Evolutionary conservation across 2,113 vertebrate species (phyloP).

Genomic region (Thalassoma bifasciatum): DNA sequence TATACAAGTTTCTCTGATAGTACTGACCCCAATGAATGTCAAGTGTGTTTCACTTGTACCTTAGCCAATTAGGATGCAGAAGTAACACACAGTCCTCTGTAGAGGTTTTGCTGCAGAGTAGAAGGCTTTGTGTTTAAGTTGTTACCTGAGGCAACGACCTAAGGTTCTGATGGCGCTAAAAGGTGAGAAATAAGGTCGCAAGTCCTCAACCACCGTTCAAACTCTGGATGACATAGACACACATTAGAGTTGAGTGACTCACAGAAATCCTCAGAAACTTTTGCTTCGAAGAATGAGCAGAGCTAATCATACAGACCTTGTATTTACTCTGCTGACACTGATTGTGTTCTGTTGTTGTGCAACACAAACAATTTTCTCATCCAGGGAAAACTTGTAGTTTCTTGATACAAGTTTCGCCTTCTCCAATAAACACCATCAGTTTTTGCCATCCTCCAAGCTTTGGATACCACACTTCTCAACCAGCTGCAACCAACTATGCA

Average conservation of each 20-base stretch:
- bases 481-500: not conserved
- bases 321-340: not conserved
- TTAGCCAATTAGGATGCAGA: conserved; percentile 25
- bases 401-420: not conserved
- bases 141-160: not conserved
- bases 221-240: not conserved
- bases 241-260: too few species aligned
- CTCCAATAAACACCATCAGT: not conserved
- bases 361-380: conserved; percentile 3
- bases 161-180: too few species aligned
- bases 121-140: conserved; percentile 67
- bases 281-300: too few species aligned
- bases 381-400: conserved; percentile 22
- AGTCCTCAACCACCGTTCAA: not conserved
- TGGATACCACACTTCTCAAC: not conserved
- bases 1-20: conserved; percentile 34
- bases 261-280: not conserved
- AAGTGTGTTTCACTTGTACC: conserved; percentile 33
- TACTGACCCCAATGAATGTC: conserved; percentile 27
- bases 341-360: too few species aligned
- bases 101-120: conserved; percentile 65
- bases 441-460: not conserved
- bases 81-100: conserved; percentile 18
- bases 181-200: not conserved
- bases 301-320: not conserved